These are phyloP conservation scores for Mormoops blainvillei DNA, from an alignment of 2,113 vertebrate species.

Conservation along the genomic window DNA sequence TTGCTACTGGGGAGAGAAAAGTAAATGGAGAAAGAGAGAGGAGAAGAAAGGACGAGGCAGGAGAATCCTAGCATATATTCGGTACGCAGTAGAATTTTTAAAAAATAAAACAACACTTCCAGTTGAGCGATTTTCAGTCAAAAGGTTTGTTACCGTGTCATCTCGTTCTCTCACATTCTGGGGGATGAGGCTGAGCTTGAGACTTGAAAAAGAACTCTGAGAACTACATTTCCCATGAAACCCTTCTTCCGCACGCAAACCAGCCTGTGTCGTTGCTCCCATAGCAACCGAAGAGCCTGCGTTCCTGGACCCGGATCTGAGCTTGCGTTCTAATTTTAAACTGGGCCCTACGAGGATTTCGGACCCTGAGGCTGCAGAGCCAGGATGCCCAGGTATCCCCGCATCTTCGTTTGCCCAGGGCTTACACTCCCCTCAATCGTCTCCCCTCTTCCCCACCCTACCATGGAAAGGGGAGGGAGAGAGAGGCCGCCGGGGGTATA, in stretches of 20 bases:
- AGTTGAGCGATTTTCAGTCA: neutral
- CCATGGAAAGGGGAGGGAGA: rapidly evolving
- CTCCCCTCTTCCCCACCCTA: neutral
- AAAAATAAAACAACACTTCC: neutral
- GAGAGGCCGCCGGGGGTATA: rapidly evolving
- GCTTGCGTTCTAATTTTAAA: rapidly evolving
- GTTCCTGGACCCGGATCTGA: rapidly evolving
- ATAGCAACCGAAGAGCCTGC: constrained; percentile 45
- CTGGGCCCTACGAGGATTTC: rapidly evolving
- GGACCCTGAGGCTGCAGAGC: no score
- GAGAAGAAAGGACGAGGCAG: neutral
- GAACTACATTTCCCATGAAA: constrained; percentile 78
- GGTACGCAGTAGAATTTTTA: neutral
- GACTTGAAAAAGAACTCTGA: rapidly evolving
- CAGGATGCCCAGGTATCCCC: constrained; percentile 67
- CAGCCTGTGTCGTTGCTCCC: constrained; percentile 32
- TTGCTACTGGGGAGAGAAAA: neutral
- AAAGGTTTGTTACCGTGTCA: neutral
- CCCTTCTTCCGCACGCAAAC: neutral
- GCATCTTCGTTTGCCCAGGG: neutral
- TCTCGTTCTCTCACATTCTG: neutral
- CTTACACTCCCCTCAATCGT: neutral
- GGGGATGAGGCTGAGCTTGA: rapidly evolving
- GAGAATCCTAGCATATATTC: neutral
- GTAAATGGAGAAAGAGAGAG: neutral